phyloP scores from a whole-genome alignment of 1,140 invertebrate genomes.

The Nasonia giraulti region DNA sequence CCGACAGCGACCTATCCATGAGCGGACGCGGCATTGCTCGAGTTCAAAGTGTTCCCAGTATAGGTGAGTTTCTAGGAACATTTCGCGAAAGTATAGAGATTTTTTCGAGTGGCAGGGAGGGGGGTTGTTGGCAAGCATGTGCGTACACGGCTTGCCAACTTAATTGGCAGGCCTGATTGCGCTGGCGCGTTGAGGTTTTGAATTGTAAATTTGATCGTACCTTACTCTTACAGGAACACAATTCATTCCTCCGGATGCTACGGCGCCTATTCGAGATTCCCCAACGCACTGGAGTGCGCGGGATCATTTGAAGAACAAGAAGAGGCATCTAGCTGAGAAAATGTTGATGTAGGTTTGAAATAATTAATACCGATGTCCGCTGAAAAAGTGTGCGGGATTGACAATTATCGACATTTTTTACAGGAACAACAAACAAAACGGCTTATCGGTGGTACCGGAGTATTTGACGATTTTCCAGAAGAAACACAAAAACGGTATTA shows the following conservation, averaged over 20 bases:
- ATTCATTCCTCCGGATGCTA: slow-evolving; percentile 57
- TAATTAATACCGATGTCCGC: too few relatives aligned
- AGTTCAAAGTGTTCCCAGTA: slow-evolving; percentile 71
- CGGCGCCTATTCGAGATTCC: slow-evolving; percentile 62
- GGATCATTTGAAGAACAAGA: slow-evolving; percentile 68
- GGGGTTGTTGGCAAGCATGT: too few relatives aligned
- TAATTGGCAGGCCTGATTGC: too few relatives aligned
- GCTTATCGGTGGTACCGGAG: slow-evolving; percentile 64
- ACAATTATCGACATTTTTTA: neutral
- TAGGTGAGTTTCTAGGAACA: slow-evolving; percentile 59
- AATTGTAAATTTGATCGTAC: neutral
- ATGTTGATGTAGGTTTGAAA: slow-evolving; percentile 63
- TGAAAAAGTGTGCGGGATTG: neutral
- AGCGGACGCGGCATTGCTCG: slow-evolving; percentile 66
- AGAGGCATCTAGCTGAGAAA: slow-evolving; percentile 66
- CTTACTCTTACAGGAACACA: slow-evolving; percentile 60
- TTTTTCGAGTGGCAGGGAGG: neutral
- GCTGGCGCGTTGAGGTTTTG: too few relatives aligned
- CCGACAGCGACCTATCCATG: slow-evolving; percentile 72
- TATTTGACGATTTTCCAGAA: slow-evolving; percentile 81
- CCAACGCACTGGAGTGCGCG: slow-evolving; percentile 64
- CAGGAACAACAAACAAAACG: slow-evolving; percentile 61
- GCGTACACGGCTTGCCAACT: too few relatives aligned
- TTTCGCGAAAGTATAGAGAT: neutral
- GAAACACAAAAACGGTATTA: slow-evolving; percentile 82